A percentile compares a stretch with the other conserved stretches of the same genome.
Evolutionary conservation across 2,888 invertebrate genomes (phyloP).

Genomic region (Lithophane semibrunnea): DNA sequence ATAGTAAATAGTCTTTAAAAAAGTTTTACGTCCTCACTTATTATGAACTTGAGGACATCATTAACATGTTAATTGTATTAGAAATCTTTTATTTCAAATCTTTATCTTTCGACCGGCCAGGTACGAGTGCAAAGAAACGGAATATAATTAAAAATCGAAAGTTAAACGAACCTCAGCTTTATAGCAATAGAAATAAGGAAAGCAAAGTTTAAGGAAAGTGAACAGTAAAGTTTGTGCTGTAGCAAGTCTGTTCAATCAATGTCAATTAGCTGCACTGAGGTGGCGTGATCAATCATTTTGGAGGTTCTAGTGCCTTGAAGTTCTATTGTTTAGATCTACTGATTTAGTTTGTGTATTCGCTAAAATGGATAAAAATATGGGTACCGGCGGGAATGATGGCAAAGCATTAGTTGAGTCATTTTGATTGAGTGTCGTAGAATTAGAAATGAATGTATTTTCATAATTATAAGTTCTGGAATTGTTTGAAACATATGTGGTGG

Average conservation of each 20-base stretch:
- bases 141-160: slow-evolving; percentile 15
- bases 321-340: slow-evolving; percentile 81
- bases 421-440: slow-evolving; percentile 26
- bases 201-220: slow-evolving; percentile 64
- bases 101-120: slow-evolving; percentile 78
- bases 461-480: neutral
- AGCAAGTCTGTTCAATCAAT: slow-evolving; percentile 88
- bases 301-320: slow-evolving; percentile 70
- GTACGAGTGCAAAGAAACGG: slow-evolving; percentile 68
- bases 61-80: slow-evolving; percentile 71
- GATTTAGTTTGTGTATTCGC: slow-evolving; percentile 64
- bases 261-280: slow-evolving; percentile 89
- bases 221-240: slow-evolving; percentile 70
- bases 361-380: slow-evolving; percentile 57
- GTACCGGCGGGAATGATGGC: slow-evolving; percentile 35
- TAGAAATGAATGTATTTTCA: neutral
- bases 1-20: neutral
- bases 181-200: slow-evolving; percentile 58
- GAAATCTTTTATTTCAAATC: slow-evolving; percentile 74
- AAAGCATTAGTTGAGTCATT: slow-evolving; percentile 4
- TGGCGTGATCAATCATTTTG: slow-evolving; percentile 87
- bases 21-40: slow-evolving; percentile 2
- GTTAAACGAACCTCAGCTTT: slow-evolving; percentile 68
- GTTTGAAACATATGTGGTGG: no score
- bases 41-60: slow-evolving; percentile 52